Evolutionary conservation across 2,113 vertebrate genomes (phyloP).

Genomic region (Semnornis frantzii): DNA sequence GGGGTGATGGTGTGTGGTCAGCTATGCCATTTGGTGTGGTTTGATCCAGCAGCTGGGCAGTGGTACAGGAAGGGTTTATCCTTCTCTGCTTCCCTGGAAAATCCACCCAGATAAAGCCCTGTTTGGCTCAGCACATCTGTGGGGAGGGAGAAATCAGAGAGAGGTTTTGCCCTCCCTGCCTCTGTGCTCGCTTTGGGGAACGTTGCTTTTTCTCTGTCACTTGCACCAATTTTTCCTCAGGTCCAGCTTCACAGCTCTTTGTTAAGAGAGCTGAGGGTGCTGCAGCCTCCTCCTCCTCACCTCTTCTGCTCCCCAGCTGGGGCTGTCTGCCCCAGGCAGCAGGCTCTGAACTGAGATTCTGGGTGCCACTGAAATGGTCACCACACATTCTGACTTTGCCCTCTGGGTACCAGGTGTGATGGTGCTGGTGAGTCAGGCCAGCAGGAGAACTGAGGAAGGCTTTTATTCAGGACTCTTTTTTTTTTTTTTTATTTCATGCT

Average conservation of each 20-base stretch:
- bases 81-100: neutral
- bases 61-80: neutral
- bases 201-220: neutral
- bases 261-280: rapidly evolving
- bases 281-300: neutral
- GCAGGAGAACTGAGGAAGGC: neutral
- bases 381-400: neutral
- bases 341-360: neutral
- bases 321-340: neutral
- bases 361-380: neutral
- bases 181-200: neutral
- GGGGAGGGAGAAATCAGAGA: neutral
- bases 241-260: neutral
- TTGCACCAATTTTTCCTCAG: neutral
- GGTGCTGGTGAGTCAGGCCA: neutral
- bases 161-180: rapidly evolving
- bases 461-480: neutral
- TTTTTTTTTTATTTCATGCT: neutral
- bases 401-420: neutral
- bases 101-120: neutral
- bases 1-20: neutral
- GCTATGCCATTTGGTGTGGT: rapidly evolving
- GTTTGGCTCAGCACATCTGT: neutral
- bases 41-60: neutral
- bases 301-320: neutral